Percentiles rank a stretch among this genome's conserved stretches.
These are phyloP conservation scores for Microplitis mediator DNA, from an alignment of 1,140 invertebrate species.

Conservation along the genomic window DNA sequence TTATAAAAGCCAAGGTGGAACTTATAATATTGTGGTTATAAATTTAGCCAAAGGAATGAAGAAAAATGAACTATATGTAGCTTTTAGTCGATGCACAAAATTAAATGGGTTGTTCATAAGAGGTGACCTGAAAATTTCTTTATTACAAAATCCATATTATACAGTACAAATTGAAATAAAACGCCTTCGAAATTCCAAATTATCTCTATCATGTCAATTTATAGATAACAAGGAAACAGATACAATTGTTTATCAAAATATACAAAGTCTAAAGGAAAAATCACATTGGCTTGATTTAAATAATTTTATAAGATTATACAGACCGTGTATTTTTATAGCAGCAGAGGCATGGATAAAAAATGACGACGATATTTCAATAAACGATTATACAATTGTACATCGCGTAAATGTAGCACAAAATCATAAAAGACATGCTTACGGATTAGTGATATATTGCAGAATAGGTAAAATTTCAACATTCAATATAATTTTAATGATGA, in stretches of 20 bases:
- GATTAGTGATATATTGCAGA: too few species aligned
- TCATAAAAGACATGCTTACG: too few species aligned
- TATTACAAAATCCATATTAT: conserved; percentile 5
- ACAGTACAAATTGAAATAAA: conserved; percentile 9
- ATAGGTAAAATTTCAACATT: conserved; percentile 1
- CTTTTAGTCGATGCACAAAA: conserved; percentile 26
- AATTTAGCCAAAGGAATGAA: conserved; percentile 13
- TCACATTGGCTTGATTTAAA: conserved; percentile 18
- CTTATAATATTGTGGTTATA: conserved; percentile 27
- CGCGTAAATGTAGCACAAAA: too few species aligned
- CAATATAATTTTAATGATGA: conserved; percentile 1
- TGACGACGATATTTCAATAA: too few species aligned
- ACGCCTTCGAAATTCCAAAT: conserved; percentile 8
- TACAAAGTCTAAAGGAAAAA: conserved; percentile 15
- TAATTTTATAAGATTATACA: conserved; percentile 19
- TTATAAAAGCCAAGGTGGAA: conserved; percentile 37
- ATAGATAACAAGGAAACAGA: not conserved
- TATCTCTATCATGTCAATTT: conserved; percentile 12
- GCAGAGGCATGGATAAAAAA: too few species aligned
- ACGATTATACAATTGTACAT: too few species aligned
- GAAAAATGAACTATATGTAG: conserved; percentile 24
- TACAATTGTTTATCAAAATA: conserved; percentile 28
- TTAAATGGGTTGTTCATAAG: conserved; percentile 23
- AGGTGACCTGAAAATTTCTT: conserved; percentile 11
- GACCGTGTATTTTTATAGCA: too few species aligned